phyloP scores from a whole-genome alignment of 2,113 vertebrate genomes.

The Ptilorrhoa leucosticta region DNA sequence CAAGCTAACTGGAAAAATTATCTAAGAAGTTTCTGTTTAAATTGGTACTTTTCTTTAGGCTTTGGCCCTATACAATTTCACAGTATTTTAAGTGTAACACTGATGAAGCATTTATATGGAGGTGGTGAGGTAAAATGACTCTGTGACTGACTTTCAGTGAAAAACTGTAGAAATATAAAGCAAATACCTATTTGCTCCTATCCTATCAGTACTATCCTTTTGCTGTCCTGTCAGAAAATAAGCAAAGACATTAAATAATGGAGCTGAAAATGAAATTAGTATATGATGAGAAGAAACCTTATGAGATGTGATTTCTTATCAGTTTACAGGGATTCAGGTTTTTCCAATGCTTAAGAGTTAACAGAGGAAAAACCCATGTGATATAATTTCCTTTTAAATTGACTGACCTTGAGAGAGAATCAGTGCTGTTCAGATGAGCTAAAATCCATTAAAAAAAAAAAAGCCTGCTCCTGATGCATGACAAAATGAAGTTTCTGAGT shows the following conservation, averaged over 20 bases:
- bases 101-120: neutral
- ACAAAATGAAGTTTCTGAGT: neutral
- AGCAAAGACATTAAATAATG: neutral
- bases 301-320: neutral
- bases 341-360: neutral
- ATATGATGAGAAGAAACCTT: neutral
- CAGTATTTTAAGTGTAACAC: neutral
- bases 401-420: neutral
- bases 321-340: neutral
- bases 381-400: neutral
- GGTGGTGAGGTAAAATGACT: neutral
- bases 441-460: neutral
- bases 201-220: neutral
- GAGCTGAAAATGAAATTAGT: neutral
- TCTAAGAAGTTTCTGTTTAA: neutral
- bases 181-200: neutral
- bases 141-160: neutral
- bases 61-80: neutral
- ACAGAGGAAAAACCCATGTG: neutral
- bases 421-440: neutral
- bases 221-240: neutral
- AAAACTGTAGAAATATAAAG: neutral
- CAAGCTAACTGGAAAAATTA: neutral
- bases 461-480: neutral
- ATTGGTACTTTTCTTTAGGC: neutral